Percentiles rank a stretch among this genome's conserved stretches.
Evolutionary conservation across 2,888 invertebrate species (phyloP).

Genomic region (Brachypterus glaber): DNA sequence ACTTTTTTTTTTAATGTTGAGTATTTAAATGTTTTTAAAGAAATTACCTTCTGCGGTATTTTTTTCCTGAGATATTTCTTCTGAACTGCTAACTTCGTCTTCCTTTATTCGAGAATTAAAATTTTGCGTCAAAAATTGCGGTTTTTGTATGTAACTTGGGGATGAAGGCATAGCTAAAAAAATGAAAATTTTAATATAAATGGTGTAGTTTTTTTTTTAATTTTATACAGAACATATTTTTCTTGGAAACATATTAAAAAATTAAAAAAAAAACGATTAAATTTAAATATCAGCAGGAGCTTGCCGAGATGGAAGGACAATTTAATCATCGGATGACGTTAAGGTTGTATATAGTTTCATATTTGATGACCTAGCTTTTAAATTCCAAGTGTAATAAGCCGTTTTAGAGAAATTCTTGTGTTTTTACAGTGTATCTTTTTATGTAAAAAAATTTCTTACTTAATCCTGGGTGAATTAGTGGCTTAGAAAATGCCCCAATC

Average conservation of each 20-base stretch:
- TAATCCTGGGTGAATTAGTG: constrained; percentile 23
- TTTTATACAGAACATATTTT: no score
- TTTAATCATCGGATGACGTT: no score
- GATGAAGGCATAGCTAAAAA: constrained; percentile 21
- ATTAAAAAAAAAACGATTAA: no score
- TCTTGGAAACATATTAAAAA: no score
- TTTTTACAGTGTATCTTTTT: background rate
- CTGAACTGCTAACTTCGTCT: constrained; percentile 68
- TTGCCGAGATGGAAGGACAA: no score
- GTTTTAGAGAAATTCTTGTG: no score
- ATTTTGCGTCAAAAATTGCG: constrained; percentile 11
- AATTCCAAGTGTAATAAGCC: no score
- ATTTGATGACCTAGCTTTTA: no score
- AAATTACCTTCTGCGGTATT: constrained; percentile 15
- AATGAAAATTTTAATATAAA: no score
- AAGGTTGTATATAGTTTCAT: no score
- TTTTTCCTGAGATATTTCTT: constrained; percentile 47
- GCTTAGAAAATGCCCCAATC: constrained; percentile 38
- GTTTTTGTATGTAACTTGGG: constrained; percentile 23
- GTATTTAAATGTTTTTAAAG: background rate
- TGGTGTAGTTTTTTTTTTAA: no score
- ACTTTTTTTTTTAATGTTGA: constrained; percentile 4
- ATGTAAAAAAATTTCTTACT: constrained; percentile 16
- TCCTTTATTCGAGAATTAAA: constrained; percentile 44
- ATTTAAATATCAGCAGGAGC: no score